A percentile compares a stretch with the other conserved stretches of the same genome.
Conservation (phyloP, 2,888 invertebrate species). For the Catocala sponsa region DNA sequence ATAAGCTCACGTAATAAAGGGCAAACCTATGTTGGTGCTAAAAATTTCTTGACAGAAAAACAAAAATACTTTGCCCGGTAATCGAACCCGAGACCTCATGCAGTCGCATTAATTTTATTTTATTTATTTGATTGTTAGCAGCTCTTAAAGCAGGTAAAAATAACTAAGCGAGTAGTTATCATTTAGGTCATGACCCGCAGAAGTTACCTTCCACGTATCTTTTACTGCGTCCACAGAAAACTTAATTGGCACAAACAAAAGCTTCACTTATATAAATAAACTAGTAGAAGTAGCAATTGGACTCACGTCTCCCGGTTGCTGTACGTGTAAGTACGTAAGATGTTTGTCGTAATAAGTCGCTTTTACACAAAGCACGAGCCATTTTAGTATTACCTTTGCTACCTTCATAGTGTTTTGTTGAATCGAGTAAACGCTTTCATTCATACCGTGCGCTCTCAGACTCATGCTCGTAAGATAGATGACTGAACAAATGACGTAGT, state of each 20-base stretch:
- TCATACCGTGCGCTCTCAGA: too few species aligned
- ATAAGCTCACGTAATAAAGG: too few species aligned
- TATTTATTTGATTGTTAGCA: too few species aligned
- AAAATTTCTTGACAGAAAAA: too few species aligned
- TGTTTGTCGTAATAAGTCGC: conserved; percentile 9
- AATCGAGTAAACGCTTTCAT: too few species aligned
- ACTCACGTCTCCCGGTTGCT: conserved; percentile 19
- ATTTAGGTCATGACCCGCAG: conserved; percentile 42
- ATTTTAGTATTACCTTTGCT: not conserved
- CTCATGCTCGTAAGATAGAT: too few species aligned
- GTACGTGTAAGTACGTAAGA: conserved; percentile 4
- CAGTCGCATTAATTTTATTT: too few species aligned
- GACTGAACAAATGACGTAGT: too few species aligned
- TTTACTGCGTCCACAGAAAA: conserved; percentile 47
- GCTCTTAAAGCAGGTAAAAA: not conserved
- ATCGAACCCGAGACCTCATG: too few species aligned
- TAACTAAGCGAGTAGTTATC: conserved; percentile 33
- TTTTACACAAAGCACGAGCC: not conserved
- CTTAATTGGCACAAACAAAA: conserved; percentile 54
- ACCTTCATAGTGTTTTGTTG: not conserved
- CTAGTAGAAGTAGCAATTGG: conserved; percentile 30
- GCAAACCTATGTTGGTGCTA: too few species aligned
- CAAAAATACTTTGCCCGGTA: too few species aligned
- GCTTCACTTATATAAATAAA: conserved; percentile 45
- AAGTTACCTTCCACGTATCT: conserved; percentile 39